Evolutionary conservation across 1,140 invertebrate species (phyloP).

Genomic region (Steinernema khuongi): DNA sequence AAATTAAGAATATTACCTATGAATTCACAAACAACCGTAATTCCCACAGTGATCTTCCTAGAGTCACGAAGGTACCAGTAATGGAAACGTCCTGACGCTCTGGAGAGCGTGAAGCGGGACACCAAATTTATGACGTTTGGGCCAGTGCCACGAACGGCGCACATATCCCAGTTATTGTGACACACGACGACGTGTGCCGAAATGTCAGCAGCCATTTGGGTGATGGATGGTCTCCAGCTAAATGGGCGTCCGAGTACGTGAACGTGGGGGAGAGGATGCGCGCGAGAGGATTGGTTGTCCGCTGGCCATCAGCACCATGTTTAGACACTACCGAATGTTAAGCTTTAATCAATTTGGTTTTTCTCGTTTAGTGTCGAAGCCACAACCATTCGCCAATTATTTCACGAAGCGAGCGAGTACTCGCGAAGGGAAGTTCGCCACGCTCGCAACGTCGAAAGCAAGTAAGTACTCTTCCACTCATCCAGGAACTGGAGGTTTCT

Average conservation of each 20-base stretch:
- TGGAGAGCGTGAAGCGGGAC: too few species aligned
- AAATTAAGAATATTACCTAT: too few species aligned
- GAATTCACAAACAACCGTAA: too few species aligned
- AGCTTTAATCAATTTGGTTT: constrained; percentile 16
- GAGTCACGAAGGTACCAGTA: too few species aligned
- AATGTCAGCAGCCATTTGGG: background rate
- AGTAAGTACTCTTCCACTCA: constrained; percentile 18
- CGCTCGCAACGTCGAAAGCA: constrained; percentile 37
- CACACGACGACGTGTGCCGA: constrained; percentile 10
- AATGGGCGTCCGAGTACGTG: background rate
- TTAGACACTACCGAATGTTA: background rate
- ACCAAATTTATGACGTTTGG: background rate
- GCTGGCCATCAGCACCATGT: background rate
- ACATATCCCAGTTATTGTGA: constrained; percentile 9
- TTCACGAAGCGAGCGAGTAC: constrained; percentile 50
- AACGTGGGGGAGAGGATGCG: background rate
- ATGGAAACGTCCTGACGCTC: too few species aligned
- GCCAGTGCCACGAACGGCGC: background rate
- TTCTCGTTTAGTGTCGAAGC: constrained; percentile 40
- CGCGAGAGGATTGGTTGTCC: background rate
- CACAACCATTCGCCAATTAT: constrained; percentile 50
- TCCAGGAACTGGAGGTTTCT: too few species aligned
- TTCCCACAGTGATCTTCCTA: too few species aligned
- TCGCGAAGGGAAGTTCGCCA: constrained; percentile 52
- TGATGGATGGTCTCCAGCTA: background rate